A percentile compares a stretch with the other conserved stretches of the same genome.
Conservation (phyloP, 2,797 vertebrate species). For the Schizopygopsis pylzovi region DNA sequence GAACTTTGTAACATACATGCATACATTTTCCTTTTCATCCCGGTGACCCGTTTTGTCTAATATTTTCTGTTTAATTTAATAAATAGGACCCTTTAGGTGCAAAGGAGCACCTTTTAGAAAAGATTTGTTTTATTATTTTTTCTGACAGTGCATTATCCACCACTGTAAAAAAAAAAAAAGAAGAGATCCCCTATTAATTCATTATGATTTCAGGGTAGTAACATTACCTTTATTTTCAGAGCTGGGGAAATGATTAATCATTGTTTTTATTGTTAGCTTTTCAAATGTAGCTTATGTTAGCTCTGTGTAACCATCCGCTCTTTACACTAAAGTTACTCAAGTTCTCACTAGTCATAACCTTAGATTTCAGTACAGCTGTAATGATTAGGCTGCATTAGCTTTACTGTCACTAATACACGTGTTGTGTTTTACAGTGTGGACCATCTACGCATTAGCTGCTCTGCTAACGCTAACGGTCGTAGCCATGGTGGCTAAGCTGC, state of each 20-base stretch:
- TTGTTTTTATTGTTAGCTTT: neutral
- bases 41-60: neutral
- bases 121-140: neutral
- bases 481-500: constrained; percentile 90
- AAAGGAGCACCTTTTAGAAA: neutral
- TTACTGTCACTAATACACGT: constrained; percentile 26
- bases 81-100: too few species aligned
- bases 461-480: constrained; percentile 91
- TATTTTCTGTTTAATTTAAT: too few species aligned
- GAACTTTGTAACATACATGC: neutral
- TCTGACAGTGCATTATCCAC: neutral
- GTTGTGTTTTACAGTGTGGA: constrained; percentile 85
- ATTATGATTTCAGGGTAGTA: neutral
- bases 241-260: neutral
- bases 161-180: neutral
- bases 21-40: neutral
- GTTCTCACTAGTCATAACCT: neutral
- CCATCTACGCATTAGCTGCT: constrained; percentile 90
- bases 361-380: neutral
- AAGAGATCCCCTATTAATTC: neutral
- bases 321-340: neutral
- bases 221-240: neutral
- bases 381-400: neutral
- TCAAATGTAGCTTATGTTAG: neutral
- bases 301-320: neutral